Evolutionary conservation across 1,140 invertebrate genomes (phyloP), one percentile per base, ranked within the genome.

Genomic region (Bombus sylvicola): DNA sequence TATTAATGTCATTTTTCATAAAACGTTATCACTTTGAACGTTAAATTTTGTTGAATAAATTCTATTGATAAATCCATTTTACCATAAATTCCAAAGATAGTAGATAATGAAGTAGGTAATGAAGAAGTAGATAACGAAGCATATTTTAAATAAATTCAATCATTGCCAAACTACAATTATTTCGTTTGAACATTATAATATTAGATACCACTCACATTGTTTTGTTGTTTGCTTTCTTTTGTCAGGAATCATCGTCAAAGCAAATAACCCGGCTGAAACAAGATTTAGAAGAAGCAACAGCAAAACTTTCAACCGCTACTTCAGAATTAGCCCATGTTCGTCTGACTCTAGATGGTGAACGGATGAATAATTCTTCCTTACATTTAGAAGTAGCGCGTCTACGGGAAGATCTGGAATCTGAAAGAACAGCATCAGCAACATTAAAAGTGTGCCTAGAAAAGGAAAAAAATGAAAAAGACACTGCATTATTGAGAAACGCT

Each of bases 401-500:
- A 31, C 89, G 91, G 9, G 91, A 94, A 73, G 92, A 78, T 82
- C 59, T 94, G 10, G 94, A 95, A 39, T 84, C 86, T 0, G 94
- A 95, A 85, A 92, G 90, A 66, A 90, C 87, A 22, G 80, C 88
- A 4, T 91, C 86, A 25, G 91, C 92, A 1, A 92, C 92, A 8
- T 81, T 95, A 10, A 87, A 94, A 73, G 87, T 93, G 0, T 92
- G 89, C 69, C 66, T 95, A 18, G 93, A 95, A 39, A 94, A 93
- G 39, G 97, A 98, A 85, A 96, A 96, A 47, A 95, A 96, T 79
- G 98, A 98, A 83, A 98, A 98, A 90, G 97, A 98, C 92, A 96
- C 97, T 22, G 97, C 97, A 2, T 93, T 98, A 76, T 90, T 98
- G 57, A 96, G 97, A 43, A 98, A 98, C 93, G 98, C 98, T 8